Evolutionary conservation across 2,888 invertebrate species (phyloP).

Genomic region (Bedellia somnulentella): DNA sequence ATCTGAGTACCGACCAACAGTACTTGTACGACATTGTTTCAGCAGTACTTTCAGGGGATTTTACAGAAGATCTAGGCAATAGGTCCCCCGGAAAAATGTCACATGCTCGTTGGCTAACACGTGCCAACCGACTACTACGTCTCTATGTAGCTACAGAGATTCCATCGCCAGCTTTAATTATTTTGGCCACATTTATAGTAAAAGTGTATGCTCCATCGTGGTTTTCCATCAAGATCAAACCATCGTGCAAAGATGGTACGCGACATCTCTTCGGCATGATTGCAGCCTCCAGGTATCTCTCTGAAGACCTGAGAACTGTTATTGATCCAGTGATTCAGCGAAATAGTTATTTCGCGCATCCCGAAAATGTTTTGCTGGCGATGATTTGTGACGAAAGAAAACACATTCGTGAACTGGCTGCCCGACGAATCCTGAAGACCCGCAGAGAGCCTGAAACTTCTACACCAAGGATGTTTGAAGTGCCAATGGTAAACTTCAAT

Average conservation of each 20-base stretch:
- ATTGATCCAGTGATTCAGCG: conserved; percentile 7
- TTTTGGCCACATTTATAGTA: conserved; percentile 7
- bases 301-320: conserved; percentile 2
- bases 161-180: too few species aligned
- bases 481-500: conserved; percentile 11
- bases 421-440: conserved; percentile 13
- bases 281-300: conserved; percentile 3
- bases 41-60: conserved; percentile 8
- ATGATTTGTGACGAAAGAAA: conserved; percentile 12
- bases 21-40: conserved; percentile 7
- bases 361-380: conserved; percentile 15
- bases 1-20: conserved; percentile 9
- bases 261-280: conserved; percentile 2
- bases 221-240: too few species aligned
- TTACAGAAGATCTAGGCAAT: conserved; percentile 8
- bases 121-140: conserved; percentile 7
- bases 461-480: conserved; percentile 10
- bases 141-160: too few species aligned
- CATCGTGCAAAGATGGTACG: conserved; percentile 5
- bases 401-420: conserved; percentile 12
- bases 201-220: too few species aligned
- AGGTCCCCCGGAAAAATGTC: conserved; percentile 7
- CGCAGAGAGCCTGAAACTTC: conserved; percentile 3
- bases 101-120: conserved; percentile 9
- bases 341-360: conserved; percentile 15